Conservation (phyloP, 2,797 vertebrate genomes). For the Helostoma temminkii region DNA sequence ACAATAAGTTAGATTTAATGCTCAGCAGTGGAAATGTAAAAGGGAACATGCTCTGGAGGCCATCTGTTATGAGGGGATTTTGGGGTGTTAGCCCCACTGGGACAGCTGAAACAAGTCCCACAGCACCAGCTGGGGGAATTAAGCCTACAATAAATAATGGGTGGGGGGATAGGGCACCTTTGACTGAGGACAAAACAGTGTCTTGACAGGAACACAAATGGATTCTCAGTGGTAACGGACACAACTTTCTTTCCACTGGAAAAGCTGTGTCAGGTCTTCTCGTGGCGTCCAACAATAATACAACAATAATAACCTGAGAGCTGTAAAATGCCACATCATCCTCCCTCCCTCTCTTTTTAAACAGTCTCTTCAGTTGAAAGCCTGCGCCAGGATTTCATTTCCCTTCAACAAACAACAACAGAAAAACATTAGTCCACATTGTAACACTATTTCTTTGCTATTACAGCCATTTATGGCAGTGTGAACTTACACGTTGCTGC, state of each 20-base stretch:
- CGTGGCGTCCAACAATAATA: neutral
- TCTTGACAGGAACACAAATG: slow-evolving; percentile 67
- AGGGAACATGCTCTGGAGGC: slow-evolving; percentile 60
- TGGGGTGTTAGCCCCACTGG: slow-evolving; percentile 56
- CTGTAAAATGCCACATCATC: neutral
- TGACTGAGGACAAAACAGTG: slow-evolving; percentile 61
- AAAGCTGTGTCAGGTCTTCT: slow-evolving; percentile 9
- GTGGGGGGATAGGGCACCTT: slow-evolving; percentile 53
- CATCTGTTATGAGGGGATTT: slow-evolving; percentile 78
- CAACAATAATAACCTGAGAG: slow-evolving; percentile 22
- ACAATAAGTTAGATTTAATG: slow-evolving; percentile 55
- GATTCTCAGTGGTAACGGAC: slow-evolving; percentile 34
- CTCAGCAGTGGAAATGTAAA: slow-evolving; percentile 24
- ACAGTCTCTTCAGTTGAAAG: slow-evolving; percentile 68
- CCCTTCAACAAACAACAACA: slow-evolving; percentile 58
- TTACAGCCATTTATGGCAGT: neutral
- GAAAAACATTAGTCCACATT: slow-evolving; percentile 4
- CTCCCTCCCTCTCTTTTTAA: slow-evolving; percentile 16
- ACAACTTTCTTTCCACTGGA: slow-evolving; percentile 22
- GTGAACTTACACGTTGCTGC: slow-evolving; percentile 80
- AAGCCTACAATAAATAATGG: slow-evolving; percentile 77
- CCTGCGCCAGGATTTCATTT: slow-evolving; percentile 83
- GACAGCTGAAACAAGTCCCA: slow-evolving; percentile 82
- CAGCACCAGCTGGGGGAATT: slow-evolving; percentile 81
- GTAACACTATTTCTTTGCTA: neutral